phyloP scores from a whole-genome alignment of 2,113 vertebrate genomes.

The Cyprinodon brontotheroides region DNA sequence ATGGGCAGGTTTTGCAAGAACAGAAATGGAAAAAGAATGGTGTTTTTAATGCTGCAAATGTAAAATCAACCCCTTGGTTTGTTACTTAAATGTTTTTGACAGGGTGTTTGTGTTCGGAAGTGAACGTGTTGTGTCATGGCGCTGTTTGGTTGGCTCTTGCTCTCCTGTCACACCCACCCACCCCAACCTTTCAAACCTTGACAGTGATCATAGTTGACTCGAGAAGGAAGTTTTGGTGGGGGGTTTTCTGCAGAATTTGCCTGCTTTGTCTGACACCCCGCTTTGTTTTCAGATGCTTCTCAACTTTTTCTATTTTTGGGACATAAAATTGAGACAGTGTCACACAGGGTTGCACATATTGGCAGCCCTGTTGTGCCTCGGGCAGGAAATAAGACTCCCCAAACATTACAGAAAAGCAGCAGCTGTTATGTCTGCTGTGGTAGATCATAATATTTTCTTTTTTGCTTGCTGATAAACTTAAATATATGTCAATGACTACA shows the following conservation, averaged over 20 bases:
- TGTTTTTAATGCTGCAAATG: slow-evolving; percentile 21
- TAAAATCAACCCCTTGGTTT: slow-evolving; percentile 6
- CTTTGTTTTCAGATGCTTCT: background rate
- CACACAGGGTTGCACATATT: background rate
- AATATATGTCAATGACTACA: background rate
- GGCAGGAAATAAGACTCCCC: slow-evolving; percentile 34
- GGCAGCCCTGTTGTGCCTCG: background rate
- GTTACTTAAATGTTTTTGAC: slow-evolving; percentile 39
- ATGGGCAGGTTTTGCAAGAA: background rate
- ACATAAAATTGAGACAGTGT: background rate
- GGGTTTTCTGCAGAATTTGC: background rate
- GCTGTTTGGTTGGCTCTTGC: background rate
- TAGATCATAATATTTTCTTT: background rate
- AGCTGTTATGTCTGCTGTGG: slow-evolving; percentile 2
- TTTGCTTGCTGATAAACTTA: background rate
- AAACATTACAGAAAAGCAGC: background rate
- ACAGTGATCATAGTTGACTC: slow-evolving; percentile 46
- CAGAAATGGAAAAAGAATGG: background rate
- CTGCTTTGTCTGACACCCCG: slow-evolving; percentile 30
- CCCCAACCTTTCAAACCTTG: slow-evolving; percentile 41
- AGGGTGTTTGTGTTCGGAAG: background rate
- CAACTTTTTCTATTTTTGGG: slow-evolving; percentile 34
- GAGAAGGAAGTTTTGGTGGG: background rate
- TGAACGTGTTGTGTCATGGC: background rate
- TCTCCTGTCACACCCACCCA: slow-evolving; percentile 14